Conservation (phyloP, 2,113 vertebrate genomes). For the Halcyon senegalensis region DNA sequence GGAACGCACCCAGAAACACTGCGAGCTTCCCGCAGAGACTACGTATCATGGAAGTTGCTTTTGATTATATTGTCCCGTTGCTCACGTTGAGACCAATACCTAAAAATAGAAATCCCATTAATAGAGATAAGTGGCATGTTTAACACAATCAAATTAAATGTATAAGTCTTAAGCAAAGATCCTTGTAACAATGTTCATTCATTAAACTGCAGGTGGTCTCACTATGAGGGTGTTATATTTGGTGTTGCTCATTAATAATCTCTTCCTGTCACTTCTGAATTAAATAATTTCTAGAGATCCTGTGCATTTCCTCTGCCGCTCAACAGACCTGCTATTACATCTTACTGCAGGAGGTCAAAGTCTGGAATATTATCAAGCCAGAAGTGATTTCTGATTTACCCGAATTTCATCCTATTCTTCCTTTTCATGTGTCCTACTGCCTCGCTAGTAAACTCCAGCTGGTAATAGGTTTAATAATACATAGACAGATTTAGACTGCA, state of each 20-base stretch:
- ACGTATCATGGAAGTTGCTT: neutral
- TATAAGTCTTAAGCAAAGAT: slow-evolving; percentile 19
- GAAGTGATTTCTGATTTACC: neutral
- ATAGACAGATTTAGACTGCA: neutral
- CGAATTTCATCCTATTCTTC: neutral
- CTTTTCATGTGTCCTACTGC: neutral
- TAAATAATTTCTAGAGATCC: slow-evolving; percentile 32
- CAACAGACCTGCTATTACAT: slow-evolving; percentile 24
- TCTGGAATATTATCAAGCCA: neutral
- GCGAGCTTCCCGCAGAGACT: neutral
- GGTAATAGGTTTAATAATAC: neutral
- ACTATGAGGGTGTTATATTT: neutral
- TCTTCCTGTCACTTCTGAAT: slow-evolving; percentile 47
- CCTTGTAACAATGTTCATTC: slow-evolving; percentile 38
- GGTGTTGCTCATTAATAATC: slow-evolving; percentile 28
- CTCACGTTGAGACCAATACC: neutral
- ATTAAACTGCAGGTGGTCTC: slow-evolving; percentile 12
- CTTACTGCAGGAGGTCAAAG: slow-evolving; percentile 4
- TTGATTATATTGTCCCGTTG: neutral
- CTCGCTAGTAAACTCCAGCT: neutral
- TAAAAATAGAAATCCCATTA: slow-evolving; percentile 60
- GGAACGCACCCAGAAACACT: neutral
- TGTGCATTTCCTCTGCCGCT: slow-evolving; percentile 43
- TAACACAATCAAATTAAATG: slow-evolving; percentile 29
- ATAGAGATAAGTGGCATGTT: slow-evolving; percentile 9